phyloP scores from a whole-genome alignment of 1,140 invertebrate genomes.

The Callitettix versicolor region DNA sequence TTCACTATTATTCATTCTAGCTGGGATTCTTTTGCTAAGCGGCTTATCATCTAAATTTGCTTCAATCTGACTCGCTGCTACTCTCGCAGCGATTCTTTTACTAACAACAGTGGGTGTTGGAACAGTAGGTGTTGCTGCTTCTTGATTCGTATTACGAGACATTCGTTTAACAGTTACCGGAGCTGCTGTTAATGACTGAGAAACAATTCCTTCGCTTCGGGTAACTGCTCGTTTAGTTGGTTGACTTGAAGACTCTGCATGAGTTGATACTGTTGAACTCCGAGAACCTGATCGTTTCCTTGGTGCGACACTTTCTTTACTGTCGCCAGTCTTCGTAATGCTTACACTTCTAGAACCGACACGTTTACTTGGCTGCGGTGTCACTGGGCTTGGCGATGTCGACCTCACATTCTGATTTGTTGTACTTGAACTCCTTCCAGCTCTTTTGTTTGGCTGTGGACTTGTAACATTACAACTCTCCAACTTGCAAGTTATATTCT shows the following conservation, averaged over 20 bases:
- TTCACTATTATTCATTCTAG: too few species aligned
- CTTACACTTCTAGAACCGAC: slow-evolving; percentile 15
- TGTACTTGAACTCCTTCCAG: slow-evolving; percentile 12
- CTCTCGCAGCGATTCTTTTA: slow-evolving; percentile 7
- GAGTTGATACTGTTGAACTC: not conserved
- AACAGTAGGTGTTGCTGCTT: not conserved
- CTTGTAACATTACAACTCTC: slow-evolving; percentile 26
- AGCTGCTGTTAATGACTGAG: not conserved
- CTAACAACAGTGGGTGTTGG: slow-evolving; percentile 1
- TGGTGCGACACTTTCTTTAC: not conserved
- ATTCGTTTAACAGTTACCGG: not conserved
- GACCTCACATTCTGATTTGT: not conserved
- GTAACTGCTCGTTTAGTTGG: slow-evolving; percentile 4
- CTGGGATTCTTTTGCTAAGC: too few species aligned
- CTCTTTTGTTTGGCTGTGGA: slow-evolving; percentile 20
- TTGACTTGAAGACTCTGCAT: not conserved
- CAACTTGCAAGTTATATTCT: slow-evolving; percentile 15
- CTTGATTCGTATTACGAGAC: not conserved
- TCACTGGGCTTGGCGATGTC: not conserved
- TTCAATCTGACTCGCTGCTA: not conserved
- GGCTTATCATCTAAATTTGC: too few species aligned
- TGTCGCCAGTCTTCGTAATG: not conserved
- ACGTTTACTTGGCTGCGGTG: slow-evolving; percentile 15
- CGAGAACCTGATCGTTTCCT: slow-evolving; percentile 5
- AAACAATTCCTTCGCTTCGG: not conserved